Percentiles rank a stretch among this genome's conserved stretches.
Conservation (phyloP, 2,113 vertebrate species). For the Amazona guildingii region DNA sequence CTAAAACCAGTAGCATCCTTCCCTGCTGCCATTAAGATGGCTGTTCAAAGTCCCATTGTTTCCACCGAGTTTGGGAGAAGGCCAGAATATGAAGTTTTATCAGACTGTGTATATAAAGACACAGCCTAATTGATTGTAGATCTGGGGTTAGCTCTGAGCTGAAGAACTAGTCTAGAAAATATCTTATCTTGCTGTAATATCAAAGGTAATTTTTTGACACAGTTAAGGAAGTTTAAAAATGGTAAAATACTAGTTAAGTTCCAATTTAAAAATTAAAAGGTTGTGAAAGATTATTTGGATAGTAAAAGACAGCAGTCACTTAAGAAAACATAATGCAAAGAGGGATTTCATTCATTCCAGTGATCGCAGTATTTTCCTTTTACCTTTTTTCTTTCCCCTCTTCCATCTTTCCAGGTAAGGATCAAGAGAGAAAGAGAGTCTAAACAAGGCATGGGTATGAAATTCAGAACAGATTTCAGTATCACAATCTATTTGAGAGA, state of each 20-base stretch:
- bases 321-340: background rate
- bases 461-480: slow-evolving; percentile 19
- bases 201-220: background rate
- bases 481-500: background rate
- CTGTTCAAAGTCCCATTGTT: background rate
- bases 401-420: background rate
- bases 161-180: background rate
- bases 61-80: background rate
- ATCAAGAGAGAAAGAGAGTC: background rate
- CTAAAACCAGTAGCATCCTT: background rate
- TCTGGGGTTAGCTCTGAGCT: background rate
- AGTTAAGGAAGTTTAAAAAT: background rate
- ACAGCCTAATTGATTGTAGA: background rate
- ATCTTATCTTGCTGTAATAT: background rate
- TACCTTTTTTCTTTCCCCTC: background rate
- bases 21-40: background rate
- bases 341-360: background rate
- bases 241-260: background rate
- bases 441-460: background rate
- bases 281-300: background rate
- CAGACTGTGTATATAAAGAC: background rate
- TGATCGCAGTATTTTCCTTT: background rate
- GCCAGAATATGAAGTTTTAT: background rate
- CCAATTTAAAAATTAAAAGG: background rate
- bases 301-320: background rate